phyloP scores from a whole-genome alignment of 2,797 vertebrate genomes.

The Cyprinodon diabolis region DNA sequence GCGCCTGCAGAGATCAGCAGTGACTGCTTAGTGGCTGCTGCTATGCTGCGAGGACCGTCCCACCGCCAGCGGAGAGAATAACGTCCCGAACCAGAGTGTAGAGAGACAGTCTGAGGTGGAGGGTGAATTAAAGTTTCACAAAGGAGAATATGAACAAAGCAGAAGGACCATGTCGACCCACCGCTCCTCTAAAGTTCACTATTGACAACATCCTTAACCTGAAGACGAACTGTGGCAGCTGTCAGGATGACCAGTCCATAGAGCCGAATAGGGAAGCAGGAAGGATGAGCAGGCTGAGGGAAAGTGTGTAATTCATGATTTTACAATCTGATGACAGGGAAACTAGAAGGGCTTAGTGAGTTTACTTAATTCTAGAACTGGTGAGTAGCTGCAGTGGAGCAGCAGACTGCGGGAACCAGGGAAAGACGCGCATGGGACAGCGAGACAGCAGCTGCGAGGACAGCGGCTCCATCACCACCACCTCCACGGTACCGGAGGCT shows the following conservation, averaged over 20 bases:
- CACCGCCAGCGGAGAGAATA: conserved; percentile 53
- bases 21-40: conserved; percentile 69
- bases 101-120: conserved; percentile 27
- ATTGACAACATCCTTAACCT: conserved; percentile 86
- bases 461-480: conserved; percentile 54
- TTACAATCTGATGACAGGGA: not conserved
- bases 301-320: conserved; percentile 33
- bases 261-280: too few relatives aligned
- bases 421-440: conserved; percentile 69
- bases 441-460: conserved; percentile 78
- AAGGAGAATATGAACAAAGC: conserved; percentile 85
- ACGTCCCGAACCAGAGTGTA: conserved; percentile 20
- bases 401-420: conserved; percentile 54
- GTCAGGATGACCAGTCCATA: conserved; percentile 59
- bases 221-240: conserved; percentile 72
- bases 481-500: conserved; percentile 4
- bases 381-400: conserved; percentile 44
- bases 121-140: conserved; percentile 25
- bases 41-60: conserved; percentile 74
- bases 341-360: not conserved
- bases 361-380: conserved; percentile 61
- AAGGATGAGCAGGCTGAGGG: too few relatives aligned
- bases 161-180: conserved; percentile 78
- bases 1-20: conserved; percentile 59
- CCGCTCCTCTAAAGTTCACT: conserved; percentile 83